Evolutionary conservation across 2,797 vertebrate genomes (phyloP).

Genomic region (Hyperoplus lanceolatus): DNA sequence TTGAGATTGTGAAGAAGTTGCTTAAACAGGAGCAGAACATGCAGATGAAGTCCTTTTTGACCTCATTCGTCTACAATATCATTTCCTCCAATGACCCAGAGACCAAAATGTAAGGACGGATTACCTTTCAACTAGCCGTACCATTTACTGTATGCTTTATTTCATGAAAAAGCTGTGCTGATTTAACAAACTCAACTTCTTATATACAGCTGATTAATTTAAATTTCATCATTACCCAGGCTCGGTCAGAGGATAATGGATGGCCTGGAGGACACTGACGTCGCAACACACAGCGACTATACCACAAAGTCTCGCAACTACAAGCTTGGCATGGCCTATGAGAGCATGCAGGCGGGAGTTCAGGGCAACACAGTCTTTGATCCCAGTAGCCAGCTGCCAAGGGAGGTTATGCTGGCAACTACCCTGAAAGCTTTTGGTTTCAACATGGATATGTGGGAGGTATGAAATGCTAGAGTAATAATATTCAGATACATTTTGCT

Average conservation of each 20-base stretch:
- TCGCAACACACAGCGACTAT: conserved; percentile 84
- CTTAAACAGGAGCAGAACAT: conserved; percentile 85
- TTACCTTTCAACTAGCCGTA: background rate
- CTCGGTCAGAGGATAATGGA: conserved; percentile 83
- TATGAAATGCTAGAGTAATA: conserved; percentile 55
- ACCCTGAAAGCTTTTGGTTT: conserved; percentile 89
- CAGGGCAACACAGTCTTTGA: conserved; percentile 93
- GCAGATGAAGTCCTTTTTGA: conserved; percentile 92
- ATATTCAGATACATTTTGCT: background rate
- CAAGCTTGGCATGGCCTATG: conserved; percentile 78
- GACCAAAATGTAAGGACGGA: conserved; percentile 86
- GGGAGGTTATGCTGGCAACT: conserved; percentile 91
- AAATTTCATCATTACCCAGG: conserved; percentile 69
- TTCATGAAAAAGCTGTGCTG: background rate
- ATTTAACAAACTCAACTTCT: background rate
- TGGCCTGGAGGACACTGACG: conserved; percentile 81
- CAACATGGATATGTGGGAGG: conserved; percentile 91
- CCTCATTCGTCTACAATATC: conserved; percentile 92
- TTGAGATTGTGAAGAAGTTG: conserved; percentile 85
- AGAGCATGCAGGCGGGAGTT: conserved; percentile 76
- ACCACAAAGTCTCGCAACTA: conserved; percentile 90
- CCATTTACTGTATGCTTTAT: background rate
- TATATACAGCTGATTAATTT: background rate
- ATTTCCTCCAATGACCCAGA: conserved; percentile 86
- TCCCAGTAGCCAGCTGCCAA: conserved; percentile 89